Conservation (phyloP, 2,113 vertebrate species). For the Cisticola juncidis region DNA sequence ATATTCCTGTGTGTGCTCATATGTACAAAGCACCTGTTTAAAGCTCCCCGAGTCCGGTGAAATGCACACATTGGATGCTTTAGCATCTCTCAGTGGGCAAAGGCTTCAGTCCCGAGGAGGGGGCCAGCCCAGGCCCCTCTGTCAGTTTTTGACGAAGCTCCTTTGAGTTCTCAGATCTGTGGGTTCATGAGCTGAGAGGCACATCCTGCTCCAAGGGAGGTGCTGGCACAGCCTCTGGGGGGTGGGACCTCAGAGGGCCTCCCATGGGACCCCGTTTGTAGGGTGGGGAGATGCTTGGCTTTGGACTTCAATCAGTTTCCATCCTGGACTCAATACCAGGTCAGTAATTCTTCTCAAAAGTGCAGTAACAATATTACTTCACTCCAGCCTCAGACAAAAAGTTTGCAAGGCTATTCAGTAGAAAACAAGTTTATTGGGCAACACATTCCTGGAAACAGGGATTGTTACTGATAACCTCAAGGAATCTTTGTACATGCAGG, state of each 20-base stretch:
- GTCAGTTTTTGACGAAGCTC: background rate
- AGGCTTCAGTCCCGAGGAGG: background rate
- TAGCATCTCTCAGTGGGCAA: background rate
- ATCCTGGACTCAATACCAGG: background rate
- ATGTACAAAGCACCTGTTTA: too few species aligned
- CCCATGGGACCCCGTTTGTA: accelerated
- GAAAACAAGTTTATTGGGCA: background rate
- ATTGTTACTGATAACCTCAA: too few species aligned
- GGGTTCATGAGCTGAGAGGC: background rate
- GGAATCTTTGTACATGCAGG: accelerated
- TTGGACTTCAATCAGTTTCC: background rate
- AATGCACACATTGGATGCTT: background rate
- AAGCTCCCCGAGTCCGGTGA: background rate
- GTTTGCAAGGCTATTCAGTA: too few species aligned
- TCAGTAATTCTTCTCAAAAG: background rate
- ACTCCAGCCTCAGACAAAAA: background rate
- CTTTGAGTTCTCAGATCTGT: background rate
- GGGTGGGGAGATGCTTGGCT: background rate
- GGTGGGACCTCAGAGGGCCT: too few species aligned
- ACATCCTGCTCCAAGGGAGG: background rate
- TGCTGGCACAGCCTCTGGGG: background rate
- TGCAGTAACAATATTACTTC: accelerated
- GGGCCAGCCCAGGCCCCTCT: background rate
- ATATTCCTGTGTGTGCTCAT: background rate
- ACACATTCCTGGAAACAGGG: background rate